Percentiles rank a stretch among this genome's conserved stretches.
These are phyloP conservation scores for Euura saliciscinereae DNA, from an alignment of 1,140 invertebrate species.

Conservation along the genomic window DNA sequence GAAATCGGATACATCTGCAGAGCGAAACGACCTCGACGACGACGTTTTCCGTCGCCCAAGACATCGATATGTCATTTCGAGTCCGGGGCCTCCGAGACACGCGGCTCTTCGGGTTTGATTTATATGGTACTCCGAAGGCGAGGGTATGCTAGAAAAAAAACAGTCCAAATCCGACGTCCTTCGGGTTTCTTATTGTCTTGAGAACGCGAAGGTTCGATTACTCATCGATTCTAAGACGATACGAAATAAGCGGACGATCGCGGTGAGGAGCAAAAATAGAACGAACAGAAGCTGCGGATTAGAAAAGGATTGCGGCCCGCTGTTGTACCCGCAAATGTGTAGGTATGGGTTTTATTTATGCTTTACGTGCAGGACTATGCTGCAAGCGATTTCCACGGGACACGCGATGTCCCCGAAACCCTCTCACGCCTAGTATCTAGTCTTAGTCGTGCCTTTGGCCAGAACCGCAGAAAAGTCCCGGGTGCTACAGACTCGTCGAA, in stretches of 20 bases:
- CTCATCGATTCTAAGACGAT: background rate
- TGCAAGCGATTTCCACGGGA: constrained; percentile 37
- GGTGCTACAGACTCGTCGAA: background rate
- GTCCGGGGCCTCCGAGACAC: background rate
- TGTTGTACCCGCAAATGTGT: background rate
- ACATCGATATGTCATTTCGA: no score
- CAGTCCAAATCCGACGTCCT: background rate
- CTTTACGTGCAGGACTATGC: constrained; percentile 23
- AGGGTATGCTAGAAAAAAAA: background rate
- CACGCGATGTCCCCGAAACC: constrained; percentile 50
- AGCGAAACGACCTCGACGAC: background rate
- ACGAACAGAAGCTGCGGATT: background rate
- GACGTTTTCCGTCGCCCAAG: no score
- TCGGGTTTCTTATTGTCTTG: background rate
- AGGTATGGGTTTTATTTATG: constrained; percentile 3
- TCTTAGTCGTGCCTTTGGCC: constrained; percentile 1
- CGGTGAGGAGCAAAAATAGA: background rate
- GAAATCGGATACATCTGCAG: constrained; percentile 3
- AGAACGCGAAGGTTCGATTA: background rate
- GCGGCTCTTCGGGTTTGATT: background rate
- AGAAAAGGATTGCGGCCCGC: background rate
- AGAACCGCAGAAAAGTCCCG: background rate
- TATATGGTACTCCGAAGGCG: background rate
- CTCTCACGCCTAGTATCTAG: constrained; percentile 21
- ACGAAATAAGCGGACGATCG: no score